These are phyloP conservation scores for Halictus rubicundus DNA, from an alignment of 1,140 invertebrate species.

Conservation along the genomic window DNA sequence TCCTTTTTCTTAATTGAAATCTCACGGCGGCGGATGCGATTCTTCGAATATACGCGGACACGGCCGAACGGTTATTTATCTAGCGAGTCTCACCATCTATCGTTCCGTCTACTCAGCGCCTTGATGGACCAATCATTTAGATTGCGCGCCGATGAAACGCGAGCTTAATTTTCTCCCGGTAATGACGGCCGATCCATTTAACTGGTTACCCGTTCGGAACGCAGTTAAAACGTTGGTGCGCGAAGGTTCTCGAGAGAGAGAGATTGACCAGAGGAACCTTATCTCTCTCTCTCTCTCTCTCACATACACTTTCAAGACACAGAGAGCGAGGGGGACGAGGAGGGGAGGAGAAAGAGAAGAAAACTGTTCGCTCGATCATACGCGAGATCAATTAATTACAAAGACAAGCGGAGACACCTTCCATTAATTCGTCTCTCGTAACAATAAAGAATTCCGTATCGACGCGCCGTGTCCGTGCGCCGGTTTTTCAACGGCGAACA, in stretches of 20 bases:
- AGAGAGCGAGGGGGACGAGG: too few relatives aligned
- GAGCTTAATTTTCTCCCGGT: conserved; percentile 18
- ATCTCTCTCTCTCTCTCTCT: too few relatives aligned
- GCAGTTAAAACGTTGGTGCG: conserved; percentile 16
- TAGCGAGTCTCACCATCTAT: conserved; percentile 8
- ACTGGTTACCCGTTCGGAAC: conserved; percentile 8
- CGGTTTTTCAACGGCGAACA: conserved; percentile 42
- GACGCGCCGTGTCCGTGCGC: not conserved
- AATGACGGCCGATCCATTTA: conserved; percentile 18
- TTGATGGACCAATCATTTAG: conserved; percentile 36
- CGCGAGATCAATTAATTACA: conserved; percentile 57
- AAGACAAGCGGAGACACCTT: conserved; percentile 18
- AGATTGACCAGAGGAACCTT: not conserved
- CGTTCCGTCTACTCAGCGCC: not conserved
- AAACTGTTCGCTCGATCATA: conserved; percentile 31
- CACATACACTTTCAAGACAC: too few relatives aligned
- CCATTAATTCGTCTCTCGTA: conserved; percentile 51
- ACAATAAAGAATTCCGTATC: conserved; percentile 56
- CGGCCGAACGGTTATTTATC: not conserved
- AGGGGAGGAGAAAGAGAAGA: too few relatives aligned
- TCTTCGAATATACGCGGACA: not conserved
- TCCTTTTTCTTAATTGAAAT: conserved; percentile 3
- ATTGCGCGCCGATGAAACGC: conserved; percentile 29
- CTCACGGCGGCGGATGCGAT: not conserved
- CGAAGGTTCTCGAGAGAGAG: too few relatives aligned